Conservation (phyloP, 2,888 invertebrate species). For the Herminia tarsipennalis region DNA sequence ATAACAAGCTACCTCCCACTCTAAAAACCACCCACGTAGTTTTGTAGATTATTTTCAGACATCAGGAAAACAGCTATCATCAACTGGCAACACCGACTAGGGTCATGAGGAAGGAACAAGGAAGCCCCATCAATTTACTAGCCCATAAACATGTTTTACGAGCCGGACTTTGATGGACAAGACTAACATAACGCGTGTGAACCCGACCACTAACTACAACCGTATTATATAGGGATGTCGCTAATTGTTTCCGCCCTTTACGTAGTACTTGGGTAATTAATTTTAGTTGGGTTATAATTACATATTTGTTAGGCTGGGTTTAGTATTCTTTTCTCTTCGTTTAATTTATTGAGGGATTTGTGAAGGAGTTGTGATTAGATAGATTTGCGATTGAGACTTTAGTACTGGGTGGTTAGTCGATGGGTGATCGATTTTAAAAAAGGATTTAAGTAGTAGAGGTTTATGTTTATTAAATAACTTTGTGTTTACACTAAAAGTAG, state of each 20-base stretch:
- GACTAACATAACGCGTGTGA: conserved; percentile 41
- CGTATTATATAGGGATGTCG: conserved; percentile 28
- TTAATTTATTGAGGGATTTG: no score
- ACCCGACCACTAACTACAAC: conserved; percentile 27
- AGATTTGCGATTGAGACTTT: no score
- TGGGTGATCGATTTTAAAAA: no score
- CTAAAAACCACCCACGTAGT: no score
- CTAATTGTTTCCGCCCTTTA: conserved; percentile 39
- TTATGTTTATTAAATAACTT: no score
- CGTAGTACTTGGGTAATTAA: conserved; percentile 17
- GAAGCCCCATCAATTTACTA: conserved; percentile 61
- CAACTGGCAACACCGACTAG: conserved; percentile 36
- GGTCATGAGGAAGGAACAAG: conserved; percentile 51
- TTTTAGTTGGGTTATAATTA: conserved; percentile 17
- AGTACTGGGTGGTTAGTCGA: no score
- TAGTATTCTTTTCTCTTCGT: no score
- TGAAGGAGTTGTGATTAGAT: no score
- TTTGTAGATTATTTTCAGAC: background rate
- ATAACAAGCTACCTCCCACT: no score
- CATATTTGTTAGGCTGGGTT: no score
- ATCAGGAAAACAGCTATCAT: background rate
- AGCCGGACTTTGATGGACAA: conserved; percentile 54
- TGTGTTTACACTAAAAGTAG: no score
- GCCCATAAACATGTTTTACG: conserved; percentile 65
- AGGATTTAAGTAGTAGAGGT: no score